phyloP scores from a whole-genome alignment of 2,113 vertebrate genomes.

The Neolamprologus longior region DNA sequence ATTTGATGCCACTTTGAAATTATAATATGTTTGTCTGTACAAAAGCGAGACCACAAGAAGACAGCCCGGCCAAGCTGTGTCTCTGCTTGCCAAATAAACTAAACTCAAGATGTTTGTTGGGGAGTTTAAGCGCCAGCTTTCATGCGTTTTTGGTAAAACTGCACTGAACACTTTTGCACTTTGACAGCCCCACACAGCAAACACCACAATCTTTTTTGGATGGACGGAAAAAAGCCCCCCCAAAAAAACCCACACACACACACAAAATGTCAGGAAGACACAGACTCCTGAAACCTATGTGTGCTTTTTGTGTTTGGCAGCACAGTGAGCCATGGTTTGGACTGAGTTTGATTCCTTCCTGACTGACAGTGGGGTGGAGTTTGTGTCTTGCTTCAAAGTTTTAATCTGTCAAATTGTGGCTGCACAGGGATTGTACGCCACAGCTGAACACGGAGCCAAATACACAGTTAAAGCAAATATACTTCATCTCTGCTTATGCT shows the following conservation, averaged over 20 bases:
- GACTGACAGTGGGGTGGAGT: neutral
- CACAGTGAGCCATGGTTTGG: neutral
- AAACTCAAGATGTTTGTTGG: neutral
- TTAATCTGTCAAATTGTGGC: neutral
- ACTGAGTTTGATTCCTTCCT: neutral
- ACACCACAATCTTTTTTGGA: neutral
- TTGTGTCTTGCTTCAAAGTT: neutral
- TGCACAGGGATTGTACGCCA: neutral
- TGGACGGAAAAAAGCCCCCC: neutral
- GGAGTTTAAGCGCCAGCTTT: neutral
- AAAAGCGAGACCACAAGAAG: neutral
- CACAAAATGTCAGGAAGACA: neutral
- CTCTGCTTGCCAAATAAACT: neutral
- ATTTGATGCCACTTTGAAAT: neutral
- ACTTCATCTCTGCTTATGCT: neutral
- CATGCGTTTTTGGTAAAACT: neutral
- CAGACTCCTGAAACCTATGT: neutral
- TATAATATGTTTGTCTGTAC: neutral
- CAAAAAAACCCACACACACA: neutral
- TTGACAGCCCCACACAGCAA: neutral
- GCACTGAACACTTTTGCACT: neutral
- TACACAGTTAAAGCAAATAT: neutral
- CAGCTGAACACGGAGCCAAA: neutral
- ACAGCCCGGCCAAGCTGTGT: neutral
- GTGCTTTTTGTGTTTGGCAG: neutral